A percentile compares a stretch with the other conserved stretches of the same genome.
Conservation (phyloP, 2,797 vertebrate species). For the Microhierax caerulescens region DNA sequence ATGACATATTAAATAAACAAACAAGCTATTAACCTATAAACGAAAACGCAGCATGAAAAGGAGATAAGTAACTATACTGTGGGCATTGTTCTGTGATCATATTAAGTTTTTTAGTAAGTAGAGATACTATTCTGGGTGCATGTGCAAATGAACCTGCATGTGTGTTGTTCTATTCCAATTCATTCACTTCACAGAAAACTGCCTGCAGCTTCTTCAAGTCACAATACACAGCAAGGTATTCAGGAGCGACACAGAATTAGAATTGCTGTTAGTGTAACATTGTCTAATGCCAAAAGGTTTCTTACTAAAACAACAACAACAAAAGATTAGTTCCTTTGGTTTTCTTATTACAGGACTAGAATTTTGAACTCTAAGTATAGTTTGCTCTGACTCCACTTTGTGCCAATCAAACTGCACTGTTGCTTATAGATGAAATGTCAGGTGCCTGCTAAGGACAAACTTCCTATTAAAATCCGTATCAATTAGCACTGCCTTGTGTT, state of each 20-base stretch:
- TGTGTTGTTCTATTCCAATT: neutral
- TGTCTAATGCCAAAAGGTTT: neutral
- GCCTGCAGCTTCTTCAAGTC: neutral
- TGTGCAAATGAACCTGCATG: neutral
- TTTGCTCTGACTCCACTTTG: neutral
- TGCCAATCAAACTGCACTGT: neutral
- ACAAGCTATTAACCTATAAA: neutral
- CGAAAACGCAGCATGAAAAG: neutral
- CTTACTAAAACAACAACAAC: neutral
- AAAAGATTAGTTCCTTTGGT: neutral
- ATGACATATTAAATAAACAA: neutral
- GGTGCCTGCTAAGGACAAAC: neutral
- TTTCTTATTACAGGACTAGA: neutral
- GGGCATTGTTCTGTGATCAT: neutral
- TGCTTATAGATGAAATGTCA: conserved; percentile 23
- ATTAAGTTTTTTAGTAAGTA: neutral
- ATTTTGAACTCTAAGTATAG: neutral
- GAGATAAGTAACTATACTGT: neutral
- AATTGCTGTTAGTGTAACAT: neutral
- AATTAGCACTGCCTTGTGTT: neutral
- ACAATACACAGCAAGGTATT: neutral
- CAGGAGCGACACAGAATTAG: neutral
- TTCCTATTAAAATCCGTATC: conserved; percentile 3
- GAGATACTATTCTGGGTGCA: neutral
- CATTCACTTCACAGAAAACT: neutral